Evolutionary conservation across 2,888 invertebrate genomes (phyloP).

Genomic region (Odontomyia ornata): DNA sequence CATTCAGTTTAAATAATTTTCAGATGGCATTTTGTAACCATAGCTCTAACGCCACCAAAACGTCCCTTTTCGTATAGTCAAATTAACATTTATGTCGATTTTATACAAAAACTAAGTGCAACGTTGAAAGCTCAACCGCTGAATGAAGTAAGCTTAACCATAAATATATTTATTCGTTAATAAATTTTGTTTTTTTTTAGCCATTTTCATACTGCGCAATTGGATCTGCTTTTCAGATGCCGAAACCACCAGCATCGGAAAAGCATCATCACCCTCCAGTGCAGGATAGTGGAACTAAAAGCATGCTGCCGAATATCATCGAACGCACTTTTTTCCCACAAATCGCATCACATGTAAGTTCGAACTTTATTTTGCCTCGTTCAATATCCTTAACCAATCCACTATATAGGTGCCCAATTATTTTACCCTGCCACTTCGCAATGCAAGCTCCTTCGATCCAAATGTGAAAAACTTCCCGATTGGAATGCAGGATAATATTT

Average conservation of each 20-base stretch:
- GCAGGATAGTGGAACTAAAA: conserved; percentile 57
- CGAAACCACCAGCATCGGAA: conserved; percentile 51
- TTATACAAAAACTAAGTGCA: conserved; percentile 66
- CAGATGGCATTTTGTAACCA: conserved; percentile 70
- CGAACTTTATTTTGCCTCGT: neutral
- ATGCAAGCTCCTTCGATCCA: conserved; percentile 65
- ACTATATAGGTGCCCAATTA: conserved; percentile 64
- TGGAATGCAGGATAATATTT: conserved; percentile 68
- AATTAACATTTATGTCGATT: conserved; percentile 69
- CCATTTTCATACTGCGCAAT: conserved; percentile 65
- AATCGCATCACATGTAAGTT: conserved; percentile 60
- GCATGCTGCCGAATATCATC: conserved; percentile 62
- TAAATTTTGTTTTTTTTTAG: conserved; percentile 51
- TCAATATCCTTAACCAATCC: neutral
- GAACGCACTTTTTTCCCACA: conserved; percentile 60
- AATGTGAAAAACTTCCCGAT: conserved; percentile 66
- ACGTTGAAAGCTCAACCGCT: conserved; percentile 69
- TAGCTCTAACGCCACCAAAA: conserved; percentile 64
- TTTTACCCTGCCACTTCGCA: conserved; percentile 64
- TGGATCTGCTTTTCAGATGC: conserved; percentile 59
- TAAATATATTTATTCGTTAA: neutral
- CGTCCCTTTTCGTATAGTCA: conserved; percentile 70
- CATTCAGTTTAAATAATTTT: conserved; percentile 51
- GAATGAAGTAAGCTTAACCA: conserved; percentile 64
- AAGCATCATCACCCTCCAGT: conserved; percentile 57